Conservation (phyloP, 2,797 vertebrate species). For the Rhinatrema bivittatum region DNA sequence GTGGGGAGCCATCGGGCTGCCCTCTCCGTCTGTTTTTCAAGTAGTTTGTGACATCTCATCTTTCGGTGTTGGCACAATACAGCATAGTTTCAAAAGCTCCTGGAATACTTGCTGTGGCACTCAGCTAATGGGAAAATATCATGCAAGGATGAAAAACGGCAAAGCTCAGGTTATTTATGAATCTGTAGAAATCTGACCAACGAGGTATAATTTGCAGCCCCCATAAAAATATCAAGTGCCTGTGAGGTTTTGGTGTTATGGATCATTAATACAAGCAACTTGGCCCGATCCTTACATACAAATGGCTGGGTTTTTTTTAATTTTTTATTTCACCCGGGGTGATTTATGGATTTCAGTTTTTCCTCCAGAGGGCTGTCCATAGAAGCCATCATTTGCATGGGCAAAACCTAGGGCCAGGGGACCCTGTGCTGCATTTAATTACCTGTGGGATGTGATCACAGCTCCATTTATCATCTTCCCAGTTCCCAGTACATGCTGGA, state of each 20-base stretch:
- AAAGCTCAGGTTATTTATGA: constrained; percentile 18
- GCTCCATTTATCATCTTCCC: too few relatives aligned
- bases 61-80: too few relatives aligned
- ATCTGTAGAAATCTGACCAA: neutral
- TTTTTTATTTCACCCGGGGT: constrained; percentile 10
- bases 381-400: constrained; percentile 14
- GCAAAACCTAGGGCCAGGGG: neutral
- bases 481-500: too few relatives aligned
- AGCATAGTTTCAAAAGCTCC: too few relatives aligned
- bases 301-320: constrained; percentile 6
- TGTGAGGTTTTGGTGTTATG: constrained; percentile 5
- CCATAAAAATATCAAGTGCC: neutral
- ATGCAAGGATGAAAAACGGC: constrained; percentile 1
- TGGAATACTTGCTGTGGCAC: too few relatives aligned
- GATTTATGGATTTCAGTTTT: constrained; percentile 20
- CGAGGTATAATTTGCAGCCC: constrained; percentile 11
- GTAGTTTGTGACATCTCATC: too few relatives aligned
- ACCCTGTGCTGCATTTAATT: too few relatives aligned
- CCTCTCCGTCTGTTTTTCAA: too few relatives aligned
- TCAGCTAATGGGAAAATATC: too few relatives aligned
- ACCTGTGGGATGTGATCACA: too few relatives aligned
- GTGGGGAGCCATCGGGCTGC: too few relatives aligned
- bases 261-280: constrained; percentile 18
- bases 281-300: constrained; percentile 7
- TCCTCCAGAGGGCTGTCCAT: too few relatives aligned